These are phyloP conservation scores for Lumbricus terrestris DNA, from an alignment of 2,888 invertebrate genomes.

Conservation along the genomic window DNA sequence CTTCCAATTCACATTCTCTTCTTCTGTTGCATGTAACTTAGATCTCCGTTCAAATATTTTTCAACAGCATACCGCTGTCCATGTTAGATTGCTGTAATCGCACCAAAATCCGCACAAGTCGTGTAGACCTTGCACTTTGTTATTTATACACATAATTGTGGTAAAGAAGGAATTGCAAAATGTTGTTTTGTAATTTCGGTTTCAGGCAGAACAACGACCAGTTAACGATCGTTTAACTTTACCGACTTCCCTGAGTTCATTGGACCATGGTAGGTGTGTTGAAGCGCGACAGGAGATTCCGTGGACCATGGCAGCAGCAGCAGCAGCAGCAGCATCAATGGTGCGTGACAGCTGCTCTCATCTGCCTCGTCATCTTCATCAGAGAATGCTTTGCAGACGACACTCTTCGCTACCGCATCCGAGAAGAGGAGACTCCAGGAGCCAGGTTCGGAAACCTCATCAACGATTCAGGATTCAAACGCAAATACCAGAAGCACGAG, in stretches of 20 bases:
- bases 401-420: conserved; percentile 7
- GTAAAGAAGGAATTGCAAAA: too few relatives aligned
- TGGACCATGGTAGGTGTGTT: not conserved
- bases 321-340: too few relatives aligned
- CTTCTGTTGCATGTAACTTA: not conserved
- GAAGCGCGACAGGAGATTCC: not conserved
- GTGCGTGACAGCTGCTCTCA: not conserved
- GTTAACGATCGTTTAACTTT: not conserved
- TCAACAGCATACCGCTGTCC: not conserved
- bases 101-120: too few relatives aligned
- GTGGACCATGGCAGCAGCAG: not conserved
- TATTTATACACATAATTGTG: too few relatives aligned
- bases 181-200: not conserved
- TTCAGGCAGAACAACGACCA: not conserved
- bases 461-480: conserved; percentile 12
- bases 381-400: not conserved
- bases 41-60: not conserved
- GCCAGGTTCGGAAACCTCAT: conserved; percentile 15
- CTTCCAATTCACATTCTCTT: not conserved
- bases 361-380: not conserved
- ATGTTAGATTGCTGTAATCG: too few relatives aligned
- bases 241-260: not conserved
- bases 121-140: too few relatives aligned
- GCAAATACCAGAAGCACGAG: not conserved
- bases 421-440: not conserved